phyloP scores from a whole-genome alignment of 2,113 vertebrate species.

The Lepisosteus osseus region DNA sequence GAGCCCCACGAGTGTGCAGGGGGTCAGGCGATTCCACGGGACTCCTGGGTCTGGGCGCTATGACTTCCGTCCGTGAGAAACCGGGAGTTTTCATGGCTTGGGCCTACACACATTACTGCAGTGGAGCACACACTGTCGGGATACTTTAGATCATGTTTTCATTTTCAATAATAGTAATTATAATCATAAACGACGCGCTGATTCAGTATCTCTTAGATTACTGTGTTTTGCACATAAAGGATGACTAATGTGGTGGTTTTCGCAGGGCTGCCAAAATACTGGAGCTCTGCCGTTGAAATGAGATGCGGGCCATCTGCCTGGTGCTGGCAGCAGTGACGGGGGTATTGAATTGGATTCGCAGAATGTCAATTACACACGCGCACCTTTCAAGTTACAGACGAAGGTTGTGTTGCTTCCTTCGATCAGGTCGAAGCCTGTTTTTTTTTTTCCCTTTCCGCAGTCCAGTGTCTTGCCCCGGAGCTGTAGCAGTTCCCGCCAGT shows the following conservation, averaged over 20 bases:
- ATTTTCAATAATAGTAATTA: slow-evolving; percentile 15
- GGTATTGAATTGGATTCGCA: slow-evolving; percentile 41
- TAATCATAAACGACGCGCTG: slow-evolving; percentile 24
- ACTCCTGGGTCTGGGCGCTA: too few species aligned
- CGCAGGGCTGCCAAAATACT: slow-evolving; percentile 42
- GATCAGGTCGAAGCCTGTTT: slow-evolving; percentile 20
- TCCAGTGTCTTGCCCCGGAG: slow-evolving; percentile 1
- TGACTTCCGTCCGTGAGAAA: too few species aligned
- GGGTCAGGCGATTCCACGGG: too few species aligned
- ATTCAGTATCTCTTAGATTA: slow-evolving; percentile 36
- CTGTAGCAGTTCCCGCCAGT: slow-evolving; percentile 19
- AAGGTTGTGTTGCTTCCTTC: slow-evolving; percentile 26
- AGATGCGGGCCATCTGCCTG: slow-evolving; percentile 46
- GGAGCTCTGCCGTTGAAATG: slow-evolving; percentile 38
- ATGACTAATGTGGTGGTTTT: slow-evolving; percentile 37
- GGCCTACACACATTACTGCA: slow-evolving; percentile 1
- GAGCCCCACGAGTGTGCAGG: too few species aligned
- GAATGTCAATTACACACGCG: slow-evolving; percentile 38
- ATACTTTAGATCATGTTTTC: background rate
- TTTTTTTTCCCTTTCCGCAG: slow-evolving; percentile 18
- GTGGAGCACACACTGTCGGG: too few species aligned
- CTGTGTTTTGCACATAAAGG: slow-evolving; percentile 32
- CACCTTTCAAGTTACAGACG: slow-evolving; percentile 35
- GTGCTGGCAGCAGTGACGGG: slow-evolving; percentile 38
- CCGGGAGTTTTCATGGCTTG: background rate